Percentiles rank a stretch among this genome's conserved stretches.
These are phyloP conservation scores for Zaprionus ghesquierei DNA, from an alignment of 1,140 invertebrate species.

Conservation along the genomic window DNA sequence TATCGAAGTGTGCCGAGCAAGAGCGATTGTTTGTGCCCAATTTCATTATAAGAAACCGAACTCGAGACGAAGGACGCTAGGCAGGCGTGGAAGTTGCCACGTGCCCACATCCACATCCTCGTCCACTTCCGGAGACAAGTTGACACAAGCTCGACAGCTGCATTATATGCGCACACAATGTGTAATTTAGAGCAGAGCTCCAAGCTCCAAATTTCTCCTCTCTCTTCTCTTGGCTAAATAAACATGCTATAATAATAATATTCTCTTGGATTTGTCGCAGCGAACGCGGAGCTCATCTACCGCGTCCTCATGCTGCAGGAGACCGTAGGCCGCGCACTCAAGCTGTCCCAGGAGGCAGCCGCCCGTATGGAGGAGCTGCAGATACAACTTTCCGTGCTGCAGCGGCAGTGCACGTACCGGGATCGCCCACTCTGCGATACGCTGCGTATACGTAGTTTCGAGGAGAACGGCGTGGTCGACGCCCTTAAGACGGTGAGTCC, in stretches of 20 bases:
- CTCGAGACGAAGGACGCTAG: slow-evolving; percentile 1
- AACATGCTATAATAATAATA: slow-evolving; percentile 59
- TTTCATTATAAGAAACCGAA: slow-evolving; percentile 36
- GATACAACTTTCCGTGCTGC: slow-evolving; percentile 84
- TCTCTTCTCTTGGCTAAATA: slow-evolving; percentile 26
- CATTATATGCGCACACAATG: slow-evolving; percentile 71
- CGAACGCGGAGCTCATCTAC: slow-evolving; percentile 83
- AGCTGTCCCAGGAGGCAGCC: slow-evolving; percentile 83
- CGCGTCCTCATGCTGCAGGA: slow-evolving; percentile 83
- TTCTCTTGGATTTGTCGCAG: slow-evolving; percentile 73
- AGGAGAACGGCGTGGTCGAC: slow-evolving; percentile 83
- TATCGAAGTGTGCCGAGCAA: slow-evolving; percentile 20
- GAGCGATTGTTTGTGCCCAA: slow-evolving; percentile 38
- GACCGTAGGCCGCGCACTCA: slow-evolving; percentile 83
- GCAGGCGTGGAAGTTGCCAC: not conserved
- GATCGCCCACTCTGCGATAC: slow-evolving; percentile 86
- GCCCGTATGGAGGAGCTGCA: slow-evolving; percentile 85
- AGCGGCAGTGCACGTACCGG: slow-evolving; percentile 84
- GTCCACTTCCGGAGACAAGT: slow-evolving; percentile 25
- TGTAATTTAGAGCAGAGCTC: slow-evolving; percentile 58
- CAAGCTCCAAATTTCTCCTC: not conserved
- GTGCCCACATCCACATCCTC: not conserved
- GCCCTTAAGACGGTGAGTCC: slow-evolving; percentile 76
- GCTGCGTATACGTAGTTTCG: slow-evolving; percentile 85
- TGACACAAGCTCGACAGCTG: slow-evolving; percentile 50